Evolutionary conservation across 2,797 vertebrate species (phyloP), one percentile per base, ranked within the genome.

Genomic region (Typhlichthys subterraneus): DNA sequence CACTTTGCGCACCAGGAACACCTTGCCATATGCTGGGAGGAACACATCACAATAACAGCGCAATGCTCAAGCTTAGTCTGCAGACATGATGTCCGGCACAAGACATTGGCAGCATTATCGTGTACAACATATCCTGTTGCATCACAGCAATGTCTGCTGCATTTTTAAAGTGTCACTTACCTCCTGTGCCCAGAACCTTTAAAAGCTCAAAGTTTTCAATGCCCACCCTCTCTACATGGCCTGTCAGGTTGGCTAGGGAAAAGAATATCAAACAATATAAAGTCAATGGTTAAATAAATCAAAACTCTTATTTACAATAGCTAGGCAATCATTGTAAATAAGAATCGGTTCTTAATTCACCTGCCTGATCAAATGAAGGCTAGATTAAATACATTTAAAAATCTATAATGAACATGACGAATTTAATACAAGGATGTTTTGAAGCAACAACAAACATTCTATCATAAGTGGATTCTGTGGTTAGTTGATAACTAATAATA

Each of bases 141-240:
- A 7, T 1, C 7, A 57, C n/a, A 14, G 10, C 13, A 7, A 33
- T 10, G 12, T n/a, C 57, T 12, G 9, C 38, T 9, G 38, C 38
- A 42, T 42, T 42, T 42, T 42, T 17, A 38, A 12, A 5, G 12
- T 5, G 55, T 49, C 19, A 86, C 95, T 95, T 91, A 99, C 98
- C 97, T 93, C 97, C 98, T 63, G 98, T 99, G 85, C 98, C 98
- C 70, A 99, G 91, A 65, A 99, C 97, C 85, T 98, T 99, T 62
- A 99, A 86, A 1, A 99, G 94, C 87, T 99, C 98, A 72, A 99
- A 99, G 88, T 99, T 99, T 91, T 99, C 97, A 73, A 99, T 98
- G 76, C 97, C 97, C 80, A 99, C 97, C 70, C 96, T 94, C 90
- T 99, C 98, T 49, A 96, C 92, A 50, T 99, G 95, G 80, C 98